These are phyloP conservation scores for Strigamia maritima DNA, from an alignment of 2,888 invertebrate species.

Conservation along the genomic window DNA sequence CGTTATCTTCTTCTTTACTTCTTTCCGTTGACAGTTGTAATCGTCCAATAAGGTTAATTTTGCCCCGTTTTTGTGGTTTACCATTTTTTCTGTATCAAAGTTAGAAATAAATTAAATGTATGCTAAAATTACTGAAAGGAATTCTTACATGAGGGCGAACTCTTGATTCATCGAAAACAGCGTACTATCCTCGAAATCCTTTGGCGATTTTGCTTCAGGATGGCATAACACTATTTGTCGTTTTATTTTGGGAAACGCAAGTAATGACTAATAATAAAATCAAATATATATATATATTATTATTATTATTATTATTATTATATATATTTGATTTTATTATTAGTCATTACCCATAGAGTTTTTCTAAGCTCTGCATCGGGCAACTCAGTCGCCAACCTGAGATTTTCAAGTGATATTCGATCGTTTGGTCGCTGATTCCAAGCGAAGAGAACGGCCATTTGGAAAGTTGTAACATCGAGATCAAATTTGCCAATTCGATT, in stretches of 20 bases:
- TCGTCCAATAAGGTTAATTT: slow-evolving; percentile 92
- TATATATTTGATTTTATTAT: no score
- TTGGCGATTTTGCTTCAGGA: slow-evolving; percentile 77
- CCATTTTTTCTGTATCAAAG: slow-evolving; percentile 64
- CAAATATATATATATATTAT: no score
- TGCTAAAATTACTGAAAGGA: slow-evolving; percentile 68
- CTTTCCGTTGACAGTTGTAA: slow-evolving; percentile 93
- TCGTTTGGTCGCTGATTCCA: slow-evolving; percentile 97
- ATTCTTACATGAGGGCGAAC: slow-evolving; percentile 73
- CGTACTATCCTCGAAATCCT: slow-evolving; percentile 90
- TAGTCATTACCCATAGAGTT: slow-evolving; percentile 66
- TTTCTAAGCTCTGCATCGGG: slow-evolving; percentile 92
- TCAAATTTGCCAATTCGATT: slow-evolving; percentile 92
- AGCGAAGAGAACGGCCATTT: slow-evolving; percentile 98
- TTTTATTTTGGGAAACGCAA: slow-evolving; percentile 94
- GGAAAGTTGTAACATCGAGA: slow-evolving; percentile 97
- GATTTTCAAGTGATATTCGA: slow-evolving; percentile 91
- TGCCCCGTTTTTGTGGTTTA: slow-evolving; percentile 89
- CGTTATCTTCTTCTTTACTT: slow-evolving; percentile 95
- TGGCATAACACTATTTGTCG: slow-evolving; percentile 82
- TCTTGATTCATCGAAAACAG: slow-evolving; percentile 98
- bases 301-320: no score
- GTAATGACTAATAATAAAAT: slow-evolving; percentile 63
- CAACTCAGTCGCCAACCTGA: slow-evolving; percentile 91
- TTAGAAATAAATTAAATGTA: no score